Percentiles rank a stretch among this genome's conserved stretches.
Evolutionary conservation across 2,888 invertebrate genomes (phyloP).

Genomic region (Malthinus seriepunctatus): DNA sequence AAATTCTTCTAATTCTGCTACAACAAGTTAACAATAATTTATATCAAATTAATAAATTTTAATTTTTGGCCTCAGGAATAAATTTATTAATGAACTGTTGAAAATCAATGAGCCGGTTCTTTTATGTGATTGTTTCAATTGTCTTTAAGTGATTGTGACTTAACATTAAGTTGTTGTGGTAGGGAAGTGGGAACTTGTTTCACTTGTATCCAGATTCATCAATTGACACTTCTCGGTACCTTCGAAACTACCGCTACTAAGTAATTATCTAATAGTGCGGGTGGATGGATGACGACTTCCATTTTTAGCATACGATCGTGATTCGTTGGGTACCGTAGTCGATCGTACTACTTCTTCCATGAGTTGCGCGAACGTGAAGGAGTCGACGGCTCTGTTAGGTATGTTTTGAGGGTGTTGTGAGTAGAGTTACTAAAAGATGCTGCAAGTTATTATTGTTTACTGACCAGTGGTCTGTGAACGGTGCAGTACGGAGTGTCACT

Average conservation of each 20-base stretch:
- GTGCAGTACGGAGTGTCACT: slow-evolving; percentile 25
- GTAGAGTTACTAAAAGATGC: slow-evolving; percentile 36
- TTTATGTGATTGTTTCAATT: no score
- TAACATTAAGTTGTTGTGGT: no score
- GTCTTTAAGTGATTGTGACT: no score
- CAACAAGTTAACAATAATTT: no score
- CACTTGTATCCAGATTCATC: not conserved
- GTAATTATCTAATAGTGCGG: slow-evolving; percentile 38
- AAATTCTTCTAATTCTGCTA: no score
- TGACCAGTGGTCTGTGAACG: slow-evolving; percentile 33
- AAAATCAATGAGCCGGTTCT: no score
- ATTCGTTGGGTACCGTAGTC: slow-evolving; percentile 30
- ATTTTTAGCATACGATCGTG: slow-evolving; percentile 42
- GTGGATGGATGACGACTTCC: slow-evolving; percentile 42
- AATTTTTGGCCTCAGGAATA: no score
- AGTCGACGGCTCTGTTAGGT: slow-evolving; percentile 34
- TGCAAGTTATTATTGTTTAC: slow-evolving; percentile 31
- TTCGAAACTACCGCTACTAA: slow-evolving; percentile 24
- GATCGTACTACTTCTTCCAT: slow-evolving; percentile 30
- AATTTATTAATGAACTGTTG: no score
- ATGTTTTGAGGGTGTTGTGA: slow-evolving; percentile 33
- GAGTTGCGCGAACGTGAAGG: slow-evolving; percentile 31
- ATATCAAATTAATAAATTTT: no score
- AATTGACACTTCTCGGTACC: slow-evolving; percentile 20
- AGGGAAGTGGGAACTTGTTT: not conserved